Conservation (phyloP, 2,797 vertebrate species). For the Atherinosoma microstoma region DNA sequence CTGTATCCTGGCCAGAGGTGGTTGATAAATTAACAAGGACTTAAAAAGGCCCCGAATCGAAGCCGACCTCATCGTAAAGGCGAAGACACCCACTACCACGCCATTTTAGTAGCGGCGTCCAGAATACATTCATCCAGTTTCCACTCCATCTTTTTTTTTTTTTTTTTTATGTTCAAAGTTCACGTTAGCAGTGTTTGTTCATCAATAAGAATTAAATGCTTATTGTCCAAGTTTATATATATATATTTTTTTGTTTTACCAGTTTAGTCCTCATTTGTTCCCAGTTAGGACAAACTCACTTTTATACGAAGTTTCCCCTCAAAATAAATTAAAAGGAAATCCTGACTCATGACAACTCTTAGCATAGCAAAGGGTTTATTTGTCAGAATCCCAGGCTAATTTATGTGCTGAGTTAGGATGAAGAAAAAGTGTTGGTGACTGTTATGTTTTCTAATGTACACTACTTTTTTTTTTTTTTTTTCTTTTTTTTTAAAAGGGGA, state of each 20-base stretch:
- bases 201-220: slow-evolving; percentile 63
- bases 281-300: slow-evolving; percentile 67
- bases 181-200: slow-evolving; percentile 71
- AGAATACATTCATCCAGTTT: slow-evolving; percentile 58
- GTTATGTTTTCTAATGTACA: slow-evolving; percentile 67
- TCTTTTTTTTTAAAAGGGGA: slow-evolving; percentile 47
- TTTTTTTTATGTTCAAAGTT: slow-evolving; percentile 18
- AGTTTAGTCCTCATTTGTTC: slow-evolving; percentile 76
- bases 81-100: slow-evolving; percentile 64
- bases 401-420: slow-evolving; percentile 35
- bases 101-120: slow-evolving; percentile 73
- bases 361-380: slow-evolving; percentile 15
- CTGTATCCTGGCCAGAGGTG: slow-evolving; percentile 43
- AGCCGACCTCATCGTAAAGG: slow-evolving; percentile 63
- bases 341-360: slow-evolving; percentile 24
- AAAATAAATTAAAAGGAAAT: slow-evolving; percentile 46
- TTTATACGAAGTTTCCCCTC: slow-evolving; percentile 61
- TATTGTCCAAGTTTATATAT: slow-evolving; percentile 68
- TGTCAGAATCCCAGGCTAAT: slow-evolving; percentile 21
- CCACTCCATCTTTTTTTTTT: slow-evolving; percentile 11
- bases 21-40: slow-evolving; percentile 64
- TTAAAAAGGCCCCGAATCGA: slow-evolving; percentile 73
- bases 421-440: slow-evolving; percentile 53
- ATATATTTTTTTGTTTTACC: slow-evolving; percentile 69
- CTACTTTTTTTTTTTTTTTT: slow-evolving; percentile 69